phyloP scores from a whole-genome alignment of 2,113 vertebrate species.

The Mionectes macconnelli region DNA sequence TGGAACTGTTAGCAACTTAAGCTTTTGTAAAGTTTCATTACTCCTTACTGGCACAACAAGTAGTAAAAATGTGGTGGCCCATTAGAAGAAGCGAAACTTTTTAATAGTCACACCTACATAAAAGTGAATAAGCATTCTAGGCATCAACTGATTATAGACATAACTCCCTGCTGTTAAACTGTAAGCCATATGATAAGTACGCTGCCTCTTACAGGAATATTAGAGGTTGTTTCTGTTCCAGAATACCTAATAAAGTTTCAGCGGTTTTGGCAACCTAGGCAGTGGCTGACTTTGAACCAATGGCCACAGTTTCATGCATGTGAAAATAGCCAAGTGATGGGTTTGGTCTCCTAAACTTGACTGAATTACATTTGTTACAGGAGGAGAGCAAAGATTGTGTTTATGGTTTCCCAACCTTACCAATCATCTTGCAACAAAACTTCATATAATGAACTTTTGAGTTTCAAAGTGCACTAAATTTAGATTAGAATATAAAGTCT shows the following conservation, averaged over 20 bases:
- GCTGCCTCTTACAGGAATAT: neutral
- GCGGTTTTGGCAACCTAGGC: neutral
- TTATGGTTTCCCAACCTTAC: neutral
- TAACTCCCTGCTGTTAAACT: neutral
- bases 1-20: neutral
- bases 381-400: neutral
- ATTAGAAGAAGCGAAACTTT: neutral
- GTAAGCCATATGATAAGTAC: neutral
- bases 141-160: neutral
- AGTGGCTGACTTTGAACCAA: neutral
- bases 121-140: neutral
- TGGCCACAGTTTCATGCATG: neutral
- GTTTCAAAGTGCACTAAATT: neutral
- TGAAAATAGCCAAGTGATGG: neutral
- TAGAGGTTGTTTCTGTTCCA: neutral
- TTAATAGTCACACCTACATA: neutral
- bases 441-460: neutral
- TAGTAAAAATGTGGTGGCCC: neutral
- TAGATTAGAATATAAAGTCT: neutral
- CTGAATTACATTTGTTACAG: neutral
- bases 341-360: neutral
- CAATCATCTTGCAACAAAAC: neutral
- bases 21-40: neutral
- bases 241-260: neutral
- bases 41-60: neutral